These are phyloP conservation scores for Porphyrio hochstetteri DNA, from an alignment of 2,113 vertebrate genomes.

Conservation along the genomic window DNA sequence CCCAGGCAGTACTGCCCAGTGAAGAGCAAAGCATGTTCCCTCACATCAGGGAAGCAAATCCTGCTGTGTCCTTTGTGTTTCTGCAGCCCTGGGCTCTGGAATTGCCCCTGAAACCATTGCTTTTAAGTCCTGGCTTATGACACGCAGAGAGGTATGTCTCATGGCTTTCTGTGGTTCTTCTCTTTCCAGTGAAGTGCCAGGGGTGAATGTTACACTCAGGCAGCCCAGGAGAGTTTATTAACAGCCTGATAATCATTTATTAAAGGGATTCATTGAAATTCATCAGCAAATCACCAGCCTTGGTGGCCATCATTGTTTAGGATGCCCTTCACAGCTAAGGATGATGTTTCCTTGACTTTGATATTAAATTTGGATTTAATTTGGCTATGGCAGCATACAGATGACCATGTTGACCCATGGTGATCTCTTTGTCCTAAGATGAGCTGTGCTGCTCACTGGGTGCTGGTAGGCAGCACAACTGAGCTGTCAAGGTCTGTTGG, in stretches of 20 bases:
- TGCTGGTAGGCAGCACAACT: not conserved
- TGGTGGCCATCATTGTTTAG: not conserved
- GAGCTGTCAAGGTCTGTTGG: not conserved
- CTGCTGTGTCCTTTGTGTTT: not conserved
- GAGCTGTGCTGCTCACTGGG: not conserved
- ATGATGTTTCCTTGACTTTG: not conserved
- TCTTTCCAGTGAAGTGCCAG: not conserved
- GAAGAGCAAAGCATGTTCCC: not conserved
- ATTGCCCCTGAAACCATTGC: not conserved
- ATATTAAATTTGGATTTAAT: not conserved
- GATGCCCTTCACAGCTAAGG: not conserved
- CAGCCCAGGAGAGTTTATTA: not conserved
- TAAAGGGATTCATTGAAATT: not conserved
- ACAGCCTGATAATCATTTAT: not conserved
- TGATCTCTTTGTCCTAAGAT: not conserved
- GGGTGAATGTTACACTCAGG: not conserved
- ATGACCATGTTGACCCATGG: not conserved
- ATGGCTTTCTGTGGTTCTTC: not conserved
- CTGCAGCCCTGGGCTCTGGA: not conserved
- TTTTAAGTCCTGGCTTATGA: not conserved
- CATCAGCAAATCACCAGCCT: not conserved
- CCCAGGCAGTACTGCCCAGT: not conserved
- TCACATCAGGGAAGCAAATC: not conserved
- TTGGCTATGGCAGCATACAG: not conserved
- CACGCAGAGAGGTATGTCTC: not conserved